Percentiles rank a stretch among this genome's conserved stretches.
phyloP scores from a whole-genome alignment of 2,888 invertebrate genomes.

The Junonia oenone region DNA sequence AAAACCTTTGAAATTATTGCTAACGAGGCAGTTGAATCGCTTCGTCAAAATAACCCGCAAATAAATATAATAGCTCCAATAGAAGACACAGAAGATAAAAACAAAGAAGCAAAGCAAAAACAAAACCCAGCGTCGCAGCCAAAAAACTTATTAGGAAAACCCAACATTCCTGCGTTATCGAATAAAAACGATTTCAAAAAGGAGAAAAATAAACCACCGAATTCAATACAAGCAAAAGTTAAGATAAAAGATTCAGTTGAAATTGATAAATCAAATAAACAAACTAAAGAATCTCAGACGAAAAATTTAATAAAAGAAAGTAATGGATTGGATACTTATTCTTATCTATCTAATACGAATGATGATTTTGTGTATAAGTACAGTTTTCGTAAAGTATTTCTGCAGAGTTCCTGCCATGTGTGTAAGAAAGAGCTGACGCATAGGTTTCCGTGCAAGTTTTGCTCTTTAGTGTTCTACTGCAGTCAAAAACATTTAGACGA shows the following conservation, averaged over 20 bases:
- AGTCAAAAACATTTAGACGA: constrained; percentile 79
- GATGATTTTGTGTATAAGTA: constrained; percentile 82
- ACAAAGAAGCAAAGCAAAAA: constrained; percentile 35
- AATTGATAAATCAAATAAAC: constrained; percentile 42
- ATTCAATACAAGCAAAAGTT: constrained; percentile 57
- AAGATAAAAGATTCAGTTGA: constrained; percentile 64
- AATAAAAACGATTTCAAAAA: constrained; percentile 74
- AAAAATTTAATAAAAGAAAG: constrained; percentile 40
- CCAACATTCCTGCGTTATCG: constrained; percentile 76
- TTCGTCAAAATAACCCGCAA: constrained; percentile 46
- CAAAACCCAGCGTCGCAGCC: constrained; percentile 60
- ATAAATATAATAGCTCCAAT: constrained; percentile 56
- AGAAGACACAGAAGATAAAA: constrained; percentile 39
- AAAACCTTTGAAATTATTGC: constrained; percentile 66
- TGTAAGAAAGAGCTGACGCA: constrained; percentile 62
- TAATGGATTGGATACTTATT: constrained; percentile 41
- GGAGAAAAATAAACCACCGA: constrained; percentile 69
- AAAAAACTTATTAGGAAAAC: constrained; percentile 78
- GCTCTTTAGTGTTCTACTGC: constrained; percentile 83
- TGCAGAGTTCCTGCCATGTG: constrained; percentile 78
- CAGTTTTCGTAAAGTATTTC: constrained; percentile 82
- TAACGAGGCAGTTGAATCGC: constrained; percentile 39
- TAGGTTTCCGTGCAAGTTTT: constrained; percentile 65
- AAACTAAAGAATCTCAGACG: constrained; percentile 56
- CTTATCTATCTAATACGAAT: constrained; percentile 69